Percentiles rank a stretch among this genome's conserved stretches.
Evolutionary conservation across 2,888 invertebrate genomes (phyloP).

Genomic region (Eristalis arbustorum): DNA sequence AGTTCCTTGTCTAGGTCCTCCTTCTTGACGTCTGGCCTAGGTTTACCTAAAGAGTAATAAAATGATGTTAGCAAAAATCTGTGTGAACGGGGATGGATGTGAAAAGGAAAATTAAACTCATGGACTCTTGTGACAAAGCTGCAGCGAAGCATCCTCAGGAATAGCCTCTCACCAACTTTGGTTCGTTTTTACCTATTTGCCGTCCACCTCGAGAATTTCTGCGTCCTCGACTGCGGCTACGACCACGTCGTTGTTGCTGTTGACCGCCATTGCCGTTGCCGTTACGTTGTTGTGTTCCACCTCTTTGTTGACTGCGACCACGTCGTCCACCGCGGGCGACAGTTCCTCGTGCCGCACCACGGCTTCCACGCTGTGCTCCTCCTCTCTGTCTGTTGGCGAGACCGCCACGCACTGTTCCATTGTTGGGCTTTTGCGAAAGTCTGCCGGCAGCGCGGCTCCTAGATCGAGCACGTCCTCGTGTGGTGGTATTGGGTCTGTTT

Average conservation of each 20-base stretch:
- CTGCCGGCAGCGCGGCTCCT: slow-evolving; percentile 67
- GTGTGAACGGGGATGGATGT: background rate
- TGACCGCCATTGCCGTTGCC: slow-evolving; percentile 51
- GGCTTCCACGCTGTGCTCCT: slow-evolving; percentile 62
- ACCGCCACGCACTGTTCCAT: slow-evolving; percentile 15
- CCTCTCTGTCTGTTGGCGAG: slow-evolving; percentile 22
- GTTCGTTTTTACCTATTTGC: slow-evolving; percentile 77
- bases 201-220: slow-evolving; percentile 73
- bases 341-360: slow-evolving; percentile 46
- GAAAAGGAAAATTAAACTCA: slow-evolving; percentile 43
- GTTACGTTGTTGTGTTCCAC: slow-evolving; percentile 70
- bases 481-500: slow-evolving; percentile 72
- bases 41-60: slow-evolving; percentile 70
- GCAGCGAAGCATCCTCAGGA: slow-evolving; percentile 60
- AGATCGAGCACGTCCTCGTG: slow-evolving; percentile 74
- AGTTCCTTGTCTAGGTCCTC: slow-evolving; percentile 86
- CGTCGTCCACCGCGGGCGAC: slow-evolving; percentile 69
- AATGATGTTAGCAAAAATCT: slow-evolving; percentile 14
- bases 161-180: slow-evolving; percentile 66
- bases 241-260: slow-evolving; percentile 76
- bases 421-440: slow-evolving; percentile 32
- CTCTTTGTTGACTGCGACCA: slow-evolving; percentile 75
- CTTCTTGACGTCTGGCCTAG: slow-evolving; percentile 78
- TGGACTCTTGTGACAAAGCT: slow-evolving; percentile 43
- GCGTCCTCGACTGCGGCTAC: slow-evolving; percentile 76